A percentile compares a stretch with the other conserved stretches of the same genome.
phyloP scores from a whole-genome alignment of 2,888 invertebrate species.

The Diplolepis rosae region DNA sequence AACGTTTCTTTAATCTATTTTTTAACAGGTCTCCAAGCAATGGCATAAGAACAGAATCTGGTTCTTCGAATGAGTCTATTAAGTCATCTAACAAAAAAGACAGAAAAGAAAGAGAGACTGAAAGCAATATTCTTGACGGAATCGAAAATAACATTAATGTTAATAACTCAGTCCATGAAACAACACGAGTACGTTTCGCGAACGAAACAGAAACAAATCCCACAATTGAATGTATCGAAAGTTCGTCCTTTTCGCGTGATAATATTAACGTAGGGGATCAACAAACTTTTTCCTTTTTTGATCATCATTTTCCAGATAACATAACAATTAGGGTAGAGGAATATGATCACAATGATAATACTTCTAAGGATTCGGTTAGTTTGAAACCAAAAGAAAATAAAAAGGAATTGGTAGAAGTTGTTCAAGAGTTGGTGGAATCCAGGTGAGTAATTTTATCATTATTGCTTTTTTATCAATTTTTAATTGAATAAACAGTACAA shows the following conservation, averaged over 20 bases:
- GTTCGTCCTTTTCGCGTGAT: background rate
- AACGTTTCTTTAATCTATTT: background rate
- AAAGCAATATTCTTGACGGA: background rate
- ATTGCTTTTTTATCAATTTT: no score
- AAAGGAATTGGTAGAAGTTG: conserved; percentile 49
- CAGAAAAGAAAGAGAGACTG: background rate
- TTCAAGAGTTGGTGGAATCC: conserved; percentile 59
- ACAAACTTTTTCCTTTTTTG: background rate
- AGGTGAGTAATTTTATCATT: conserved; percentile 50
- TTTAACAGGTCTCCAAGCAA: background rate
- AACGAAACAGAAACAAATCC: background rate
- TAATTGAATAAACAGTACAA: no score
- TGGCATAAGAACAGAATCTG: background rate
- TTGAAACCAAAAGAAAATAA: conserved; percentile 36
- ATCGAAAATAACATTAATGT: background rate
- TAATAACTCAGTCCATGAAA: conserved; percentile 5
- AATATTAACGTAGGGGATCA: background rate
- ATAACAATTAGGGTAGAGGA: conserved; percentile 12
- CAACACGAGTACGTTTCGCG: conserved; percentile 19
- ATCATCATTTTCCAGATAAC: background rate
- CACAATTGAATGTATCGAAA: background rate
- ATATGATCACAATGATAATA: background rate
- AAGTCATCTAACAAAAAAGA: background rate
- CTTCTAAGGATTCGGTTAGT: background rate
- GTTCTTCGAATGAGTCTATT: conserved; percentile 2